A percentile compares a stretch with the other conserved stretches of the same genome.
These are phyloP conservation scores for Alca torda DNA, from an alignment of 2,797 vertebrate species.

Conservation along the genomic window DNA sequence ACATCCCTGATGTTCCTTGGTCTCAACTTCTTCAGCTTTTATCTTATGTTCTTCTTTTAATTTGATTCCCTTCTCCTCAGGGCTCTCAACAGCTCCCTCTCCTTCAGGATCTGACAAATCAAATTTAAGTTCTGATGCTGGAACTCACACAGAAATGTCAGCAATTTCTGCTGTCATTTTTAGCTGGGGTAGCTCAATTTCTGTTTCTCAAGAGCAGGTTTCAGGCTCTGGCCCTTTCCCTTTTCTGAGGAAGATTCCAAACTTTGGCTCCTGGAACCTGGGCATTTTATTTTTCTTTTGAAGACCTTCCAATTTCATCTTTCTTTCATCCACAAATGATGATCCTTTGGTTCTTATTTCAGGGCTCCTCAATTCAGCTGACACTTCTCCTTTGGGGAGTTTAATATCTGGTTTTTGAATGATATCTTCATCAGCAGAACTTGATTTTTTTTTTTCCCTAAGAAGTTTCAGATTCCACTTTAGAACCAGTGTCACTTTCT, in stretches of 20 bases:
- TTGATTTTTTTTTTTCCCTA: neutral
- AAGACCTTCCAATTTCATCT: neutral
- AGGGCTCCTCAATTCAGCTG: neutral
- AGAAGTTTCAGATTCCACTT: neutral
- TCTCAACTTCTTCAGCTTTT: neutral
- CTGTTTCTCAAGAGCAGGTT: neutral
- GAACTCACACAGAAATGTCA: neutral
- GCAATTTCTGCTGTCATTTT: neutral
- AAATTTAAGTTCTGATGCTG: neutral
- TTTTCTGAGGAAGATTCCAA: conserved; percentile 36
- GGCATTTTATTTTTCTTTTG: neutral
- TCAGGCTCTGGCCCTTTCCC: neutral
- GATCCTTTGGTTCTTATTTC: neutral
- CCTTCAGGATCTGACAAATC: neutral
- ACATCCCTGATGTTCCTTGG: neutral
- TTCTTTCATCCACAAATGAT: neutral
- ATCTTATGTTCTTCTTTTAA: neutral
- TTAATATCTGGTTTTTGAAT: neutral
- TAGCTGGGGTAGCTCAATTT: neutral
- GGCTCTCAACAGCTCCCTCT: neutral
- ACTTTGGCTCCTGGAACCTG: conserved; percentile 41
- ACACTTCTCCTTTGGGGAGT: neutral
- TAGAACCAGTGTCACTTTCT: neutral
- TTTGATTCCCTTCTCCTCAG: neutral
- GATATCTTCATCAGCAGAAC: neutral